phyloP scores from a whole-genome alignment of 2,113 vertebrate species.

The Mixornis gularis region DNA sequence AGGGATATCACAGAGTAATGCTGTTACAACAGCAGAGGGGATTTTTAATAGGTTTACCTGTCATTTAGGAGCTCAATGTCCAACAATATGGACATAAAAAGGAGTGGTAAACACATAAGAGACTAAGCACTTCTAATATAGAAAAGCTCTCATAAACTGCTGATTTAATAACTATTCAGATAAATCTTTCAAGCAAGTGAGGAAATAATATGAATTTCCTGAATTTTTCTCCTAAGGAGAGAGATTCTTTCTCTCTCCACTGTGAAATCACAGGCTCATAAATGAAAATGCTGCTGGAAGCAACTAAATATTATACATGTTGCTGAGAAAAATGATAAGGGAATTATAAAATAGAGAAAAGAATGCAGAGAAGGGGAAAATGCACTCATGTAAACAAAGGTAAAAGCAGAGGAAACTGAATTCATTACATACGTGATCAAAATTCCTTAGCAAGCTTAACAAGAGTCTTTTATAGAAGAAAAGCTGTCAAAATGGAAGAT shows the following conservation, averaged over 20 bases:
- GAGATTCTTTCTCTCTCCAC: neutral
- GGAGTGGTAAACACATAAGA: neutral
- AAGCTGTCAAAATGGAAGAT: neutral
- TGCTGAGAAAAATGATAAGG: neutral
- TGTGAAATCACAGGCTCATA: neutral
- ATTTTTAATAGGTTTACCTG: neutral
- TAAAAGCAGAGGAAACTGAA: neutral
- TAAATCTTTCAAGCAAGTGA: neutral
- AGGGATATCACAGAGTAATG: neutral
- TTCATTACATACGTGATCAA: neutral
- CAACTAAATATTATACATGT: neutral
- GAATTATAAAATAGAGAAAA: neutral
- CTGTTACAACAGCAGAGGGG: neutral
- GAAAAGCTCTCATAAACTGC: neutral
- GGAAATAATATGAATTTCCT: neutral
- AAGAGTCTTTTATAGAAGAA: neutral
- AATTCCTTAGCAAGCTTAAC: neutral
- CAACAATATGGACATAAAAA: neutral
- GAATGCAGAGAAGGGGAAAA: neutral
- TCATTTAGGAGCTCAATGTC: neutral
- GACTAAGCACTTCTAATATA: neutral
- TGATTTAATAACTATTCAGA: neutral
- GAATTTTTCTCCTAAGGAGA: neutral
- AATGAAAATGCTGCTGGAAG: neutral
- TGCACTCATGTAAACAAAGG: neutral